Percentiles rank a stretch among this genome's conserved stretches.
Evolutionary conservation across 2,113 vertebrate species (phyloP).

Genomic region (Peromyscus leucopus): DNA sequence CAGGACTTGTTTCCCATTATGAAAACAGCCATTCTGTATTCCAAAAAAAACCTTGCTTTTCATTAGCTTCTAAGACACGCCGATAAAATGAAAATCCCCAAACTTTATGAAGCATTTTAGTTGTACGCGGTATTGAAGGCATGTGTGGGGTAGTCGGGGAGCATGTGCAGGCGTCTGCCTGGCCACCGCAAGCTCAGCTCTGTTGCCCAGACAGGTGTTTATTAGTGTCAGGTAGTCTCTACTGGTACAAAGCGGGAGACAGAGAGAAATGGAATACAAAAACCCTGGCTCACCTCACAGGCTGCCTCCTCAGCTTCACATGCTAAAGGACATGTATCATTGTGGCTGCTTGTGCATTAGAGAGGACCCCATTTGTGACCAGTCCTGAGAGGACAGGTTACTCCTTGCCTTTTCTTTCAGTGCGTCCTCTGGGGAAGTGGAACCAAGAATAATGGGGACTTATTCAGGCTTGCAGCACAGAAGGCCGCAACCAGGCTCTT

Average conservation of each 20-base stretch:
- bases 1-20: background rate
- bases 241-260: slow-evolving; percentile 17
- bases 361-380: background rate
- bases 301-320: background rate
- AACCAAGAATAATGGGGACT: background rate
- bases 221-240: slow-evolving; percentile 52
- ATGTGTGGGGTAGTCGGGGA: background rate
- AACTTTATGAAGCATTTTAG: slow-evolving; percentile 58
- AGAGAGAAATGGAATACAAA: background rate
- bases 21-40: background rate
- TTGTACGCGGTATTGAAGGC: background rate
- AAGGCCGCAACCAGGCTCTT: background rate
- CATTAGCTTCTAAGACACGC: slow-evolving; percentile 23
- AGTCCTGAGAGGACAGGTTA: background rate
- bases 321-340: background rate
- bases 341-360: accelerated
- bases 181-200: background rate
- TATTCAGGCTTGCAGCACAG: background rate
- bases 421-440: background rate
- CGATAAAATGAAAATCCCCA: slow-evolving; percentile 3
- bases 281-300: accelerated
- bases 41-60: slow-evolving; percentile 35
- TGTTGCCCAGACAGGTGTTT: slow-evolving; percentile 61
- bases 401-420: background rate
- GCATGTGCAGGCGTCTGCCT: background rate